Base-by-base conservation (phyloP, 2,797 vertebrate species). In the Rhabdomys pumilio region DNA sequence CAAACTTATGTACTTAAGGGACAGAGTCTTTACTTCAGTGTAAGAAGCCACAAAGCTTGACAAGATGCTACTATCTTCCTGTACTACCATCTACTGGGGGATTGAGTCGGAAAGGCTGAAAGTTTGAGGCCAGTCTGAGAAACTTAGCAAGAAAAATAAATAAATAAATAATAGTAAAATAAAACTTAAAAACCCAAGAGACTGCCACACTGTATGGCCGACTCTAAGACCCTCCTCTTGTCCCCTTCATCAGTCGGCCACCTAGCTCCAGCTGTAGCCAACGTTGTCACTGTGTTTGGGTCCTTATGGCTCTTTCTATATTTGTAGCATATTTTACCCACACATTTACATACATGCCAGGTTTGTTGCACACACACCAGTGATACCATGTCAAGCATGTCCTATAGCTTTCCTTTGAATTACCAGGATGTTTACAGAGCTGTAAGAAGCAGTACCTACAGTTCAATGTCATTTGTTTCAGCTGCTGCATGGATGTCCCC, bases 371-470 rank as follows among this genome's bases (percentile, higher is more conserved):
- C 26, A 26, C 47, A 17, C n/a, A 31, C 53, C n/a, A 12, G n/a
- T 14, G 29, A 24, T n/a, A 0, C 22, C 67, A 38, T 53, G 85
- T 15, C 59, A 10, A 8, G 2, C 0, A 1, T 31, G 22, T 34
- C 22, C 69, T 38, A 6, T 69, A 22, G 44, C 47, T 57, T 59
- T 44, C 93, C 75, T 91, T 75, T 47, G 20, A 38, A 82, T 72
- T 1, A 29, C 41, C 47, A 1, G 11, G 8, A 0, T 75, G 29
- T 91, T 55, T 65, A 59, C 57, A 91, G 83, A 73, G 55, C 47
- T 17, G 0, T 77, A 3, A n/a, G 1, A 14, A 34, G 47, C 4
- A 0, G 53, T 2, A 0, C n/a, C 34, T 38, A 14, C 0, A 57
- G 83, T n/a, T 77, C 82, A 2, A 24, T 73, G 20, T 55, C 69